Conservation (phyloP, 2,888 invertebrate genomes). For the Agriotes lineatus region DNA sequence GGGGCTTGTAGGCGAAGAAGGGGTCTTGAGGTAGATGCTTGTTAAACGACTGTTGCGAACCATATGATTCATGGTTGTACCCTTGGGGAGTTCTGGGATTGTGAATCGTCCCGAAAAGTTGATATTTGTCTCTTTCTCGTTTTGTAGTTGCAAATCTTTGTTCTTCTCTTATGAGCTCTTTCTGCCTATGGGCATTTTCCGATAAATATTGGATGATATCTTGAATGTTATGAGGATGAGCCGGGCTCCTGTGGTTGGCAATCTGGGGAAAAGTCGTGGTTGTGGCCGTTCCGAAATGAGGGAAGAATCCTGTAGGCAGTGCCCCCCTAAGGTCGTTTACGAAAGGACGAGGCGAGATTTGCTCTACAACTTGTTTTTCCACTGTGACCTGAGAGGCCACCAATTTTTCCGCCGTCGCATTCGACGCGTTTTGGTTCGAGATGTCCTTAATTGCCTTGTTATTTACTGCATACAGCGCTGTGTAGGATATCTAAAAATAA, state of each 20-base stretch:
- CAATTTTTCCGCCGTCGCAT: conserved; percentile 22
- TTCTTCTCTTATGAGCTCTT: conserved; percentile 21
- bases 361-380: conserved; percentile 30
- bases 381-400: conserved; percentile 9
- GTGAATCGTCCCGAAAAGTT: conserved; percentile 17
- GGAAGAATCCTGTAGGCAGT: conserved; percentile 55
- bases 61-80: not conserved
- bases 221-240: conserved; percentile 59
- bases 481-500: conserved; percentile 34
- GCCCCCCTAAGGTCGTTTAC: conserved; percentile 53
- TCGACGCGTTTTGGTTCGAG: not conserved
- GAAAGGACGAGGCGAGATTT: conserved; percentile 54
- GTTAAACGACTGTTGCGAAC: conserved; percentile 4
- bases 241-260: conserved; percentile 43
- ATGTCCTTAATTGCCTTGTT: not conserved
- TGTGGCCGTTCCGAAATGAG: conserved; percentile 46
- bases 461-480: conserved; percentile 16
- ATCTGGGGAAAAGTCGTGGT: not conserved
- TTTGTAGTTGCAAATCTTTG: not conserved
- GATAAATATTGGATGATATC: conserved; percentile 57
- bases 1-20: conserved; percentile 78
- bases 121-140: conserved; percentile 7
- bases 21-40: conserved; percentile 73
- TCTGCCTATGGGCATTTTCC: conserved; percentile 34
- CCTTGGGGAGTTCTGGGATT: not conserved